These are phyloP conservation scores for Doryteuthis pealeii DNA, from an alignment of 1,140 invertebrate genomes.

Conservation along the genomic window DNA sequence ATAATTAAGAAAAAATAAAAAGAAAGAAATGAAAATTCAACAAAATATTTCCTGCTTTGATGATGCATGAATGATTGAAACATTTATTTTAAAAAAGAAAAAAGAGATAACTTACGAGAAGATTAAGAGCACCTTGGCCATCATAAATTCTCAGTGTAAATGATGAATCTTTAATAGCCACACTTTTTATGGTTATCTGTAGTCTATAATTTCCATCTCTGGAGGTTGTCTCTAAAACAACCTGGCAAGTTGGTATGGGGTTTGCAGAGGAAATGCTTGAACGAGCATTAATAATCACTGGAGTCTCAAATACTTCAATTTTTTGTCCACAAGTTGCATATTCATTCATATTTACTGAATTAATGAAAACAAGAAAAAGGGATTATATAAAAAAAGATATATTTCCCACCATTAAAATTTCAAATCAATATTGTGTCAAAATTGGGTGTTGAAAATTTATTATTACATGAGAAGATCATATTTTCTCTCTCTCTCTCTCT, in stretches of 20 bases:
- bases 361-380: too few species aligned
- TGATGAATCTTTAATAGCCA: conserved; percentile 36
- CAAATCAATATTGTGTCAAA: too few species aligned
- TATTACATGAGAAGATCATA: too few species aligned
- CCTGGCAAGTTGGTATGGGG: conserved; percentile 30
- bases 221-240: conserved; percentile 29
- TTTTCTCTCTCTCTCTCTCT: too few species aligned
- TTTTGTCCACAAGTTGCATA: conserved; percentile 28
- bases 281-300: conserved; percentile 29
- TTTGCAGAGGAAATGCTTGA: conserved; percentile 32
- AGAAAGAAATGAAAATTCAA: too few species aligned
- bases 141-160: conserved; percentile 34
- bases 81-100: not conserved
- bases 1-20: too few species aligned
- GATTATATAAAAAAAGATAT: conserved; percentile 1
- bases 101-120: conserved; percentile 26
- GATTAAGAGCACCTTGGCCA: conserved; percentile 24
- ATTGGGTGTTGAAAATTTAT: too few species aligned
- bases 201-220: conserved; percentile 30
- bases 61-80: too few species aligned
- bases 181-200: conserved; percentile 30
- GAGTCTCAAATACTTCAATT: conserved; percentile 33
- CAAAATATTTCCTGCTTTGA: too few species aligned
- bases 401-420: too few species aligned
- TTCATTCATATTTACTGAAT: conserved; percentile 37